These are phyloP conservation scores for Entosphenus tridentatus DNA, from an alignment of 2,113 vertebrate species.

Conservation along the genomic window DNA sequence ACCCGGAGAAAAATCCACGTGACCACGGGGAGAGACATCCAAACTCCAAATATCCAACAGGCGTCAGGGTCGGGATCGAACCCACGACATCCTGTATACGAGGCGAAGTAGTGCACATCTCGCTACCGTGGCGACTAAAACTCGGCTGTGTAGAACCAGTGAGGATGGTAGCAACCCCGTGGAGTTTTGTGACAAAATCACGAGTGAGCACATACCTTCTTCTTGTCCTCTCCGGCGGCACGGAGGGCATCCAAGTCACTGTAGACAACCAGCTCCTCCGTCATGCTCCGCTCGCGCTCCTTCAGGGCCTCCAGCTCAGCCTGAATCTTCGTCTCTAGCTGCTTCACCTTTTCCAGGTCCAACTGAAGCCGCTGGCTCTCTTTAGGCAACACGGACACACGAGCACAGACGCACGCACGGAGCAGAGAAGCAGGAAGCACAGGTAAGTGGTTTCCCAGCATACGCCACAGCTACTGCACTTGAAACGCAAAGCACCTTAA, in stretches of 20 bases:
- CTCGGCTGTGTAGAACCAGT: too few relatives aligned
- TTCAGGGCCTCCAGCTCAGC: constrained; percentile 45
- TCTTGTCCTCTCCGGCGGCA: constrained; percentile 47
- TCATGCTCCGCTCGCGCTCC: constrained; percentile 43
- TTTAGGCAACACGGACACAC: constrained; percentile 15
- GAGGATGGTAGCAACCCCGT: neutral
- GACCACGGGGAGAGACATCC: too few relatives aligned
- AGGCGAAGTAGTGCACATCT: neutral
- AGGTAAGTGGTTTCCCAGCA: neutral
- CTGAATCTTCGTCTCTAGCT: constrained; percentile 61
- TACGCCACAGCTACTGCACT: too few relatives aligned
- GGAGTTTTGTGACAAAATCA: too few relatives aligned
- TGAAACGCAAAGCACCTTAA: too few relatives aligned
- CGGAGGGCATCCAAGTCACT: constrained; percentile 50
- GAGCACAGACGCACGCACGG: neutral
- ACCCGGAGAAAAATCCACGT: neutral
- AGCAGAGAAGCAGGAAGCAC: neutral
- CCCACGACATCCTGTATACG: too few relatives aligned
- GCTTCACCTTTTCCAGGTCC: constrained; percentile 79
- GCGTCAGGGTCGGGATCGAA: too few relatives aligned
- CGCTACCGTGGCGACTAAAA: too few relatives aligned
- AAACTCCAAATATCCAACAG: too few relatives aligned
- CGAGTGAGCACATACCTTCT: constrained; percentile 26
- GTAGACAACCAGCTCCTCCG: constrained; percentile 35
- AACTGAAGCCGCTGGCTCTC: constrained; percentile 61